phyloP scores from a whole-genome alignment of 2,888 invertebrate species.

The Parnassius glacialis region DNA sequence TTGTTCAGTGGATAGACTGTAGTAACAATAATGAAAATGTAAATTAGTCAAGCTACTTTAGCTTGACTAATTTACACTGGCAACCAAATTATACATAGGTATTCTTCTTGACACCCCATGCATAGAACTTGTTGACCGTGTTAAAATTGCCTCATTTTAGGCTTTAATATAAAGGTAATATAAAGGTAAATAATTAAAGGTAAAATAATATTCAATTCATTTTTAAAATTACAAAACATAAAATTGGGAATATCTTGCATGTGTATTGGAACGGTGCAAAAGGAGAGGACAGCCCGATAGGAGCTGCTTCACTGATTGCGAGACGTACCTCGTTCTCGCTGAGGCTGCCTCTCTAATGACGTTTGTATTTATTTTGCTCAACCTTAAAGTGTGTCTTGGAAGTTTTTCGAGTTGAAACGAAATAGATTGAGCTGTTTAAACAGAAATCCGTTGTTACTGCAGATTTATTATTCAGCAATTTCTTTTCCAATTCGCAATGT shows the following conservation, averaged over 20 bases:
- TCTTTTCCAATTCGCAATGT: constrained; percentile 1
- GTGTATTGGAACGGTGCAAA: constrained; percentile 34
- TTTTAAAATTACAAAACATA: constrained; percentile 29
- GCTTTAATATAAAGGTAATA: too few species aligned
- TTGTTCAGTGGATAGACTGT: too few species aligned
- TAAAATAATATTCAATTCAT: constrained; percentile 24
- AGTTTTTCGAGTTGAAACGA: constrained; percentile 31
- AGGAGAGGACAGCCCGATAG: constrained; percentile 37
- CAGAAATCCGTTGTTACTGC: constrained; percentile 21
- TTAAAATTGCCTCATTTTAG: too few species aligned
- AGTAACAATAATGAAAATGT: too few species aligned
- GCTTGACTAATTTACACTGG: too few species aligned
- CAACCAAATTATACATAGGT: too few species aligned
- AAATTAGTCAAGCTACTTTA: too few species aligned
- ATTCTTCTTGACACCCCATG: too few species aligned
- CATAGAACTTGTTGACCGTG: too few species aligned
- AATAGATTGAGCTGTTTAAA: constrained; percentile 27
- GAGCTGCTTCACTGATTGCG: constrained; percentile 62
- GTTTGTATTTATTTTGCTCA: constrained; percentile 61
- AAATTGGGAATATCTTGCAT: constrained; percentile 40
- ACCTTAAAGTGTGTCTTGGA: constrained; percentile 45
- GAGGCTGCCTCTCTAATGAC: constrained; percentile 49
- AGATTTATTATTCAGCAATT: constrained; percentile 10
- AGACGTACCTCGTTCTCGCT: constrained; percentile 39
- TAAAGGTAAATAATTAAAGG: neutral